These are phyloP conservation scores for Zalophus californianus DNA, from an alignment of 2,797 vertebrate genomes.

Conservation along the genomic window DNA sequence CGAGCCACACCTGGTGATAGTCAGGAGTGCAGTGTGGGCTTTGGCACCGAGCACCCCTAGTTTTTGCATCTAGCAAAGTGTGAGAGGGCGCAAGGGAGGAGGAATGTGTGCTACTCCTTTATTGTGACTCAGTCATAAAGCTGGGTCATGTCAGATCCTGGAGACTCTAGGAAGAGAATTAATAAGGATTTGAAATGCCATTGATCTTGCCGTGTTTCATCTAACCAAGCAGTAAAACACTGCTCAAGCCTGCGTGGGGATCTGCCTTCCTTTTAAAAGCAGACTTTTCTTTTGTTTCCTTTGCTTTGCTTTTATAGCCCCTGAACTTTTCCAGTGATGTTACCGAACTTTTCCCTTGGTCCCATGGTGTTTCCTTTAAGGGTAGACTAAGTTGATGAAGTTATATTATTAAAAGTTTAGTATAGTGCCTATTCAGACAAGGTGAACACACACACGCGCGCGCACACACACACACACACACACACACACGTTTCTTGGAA, in stretches of 20 bases:
- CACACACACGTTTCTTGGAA: neutral
- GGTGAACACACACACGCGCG: neutral
- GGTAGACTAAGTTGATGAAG: neutral
- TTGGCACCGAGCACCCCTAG: neutral
- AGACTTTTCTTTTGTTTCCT: neutral
- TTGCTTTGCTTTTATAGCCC: neutral
- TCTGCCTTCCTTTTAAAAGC: neutral
- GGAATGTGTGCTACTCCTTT: neutral
- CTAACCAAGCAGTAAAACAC: neutral
- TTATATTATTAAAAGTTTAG: conserved; percentile 1
- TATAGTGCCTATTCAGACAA: neutral
- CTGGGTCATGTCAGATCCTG: neutral
- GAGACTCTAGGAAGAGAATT: conserved; percentile 23
- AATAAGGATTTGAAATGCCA: neutral
- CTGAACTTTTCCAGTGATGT: neutral
- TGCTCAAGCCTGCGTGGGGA: neutral
- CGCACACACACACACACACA: no score
- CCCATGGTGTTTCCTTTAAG: neutral
- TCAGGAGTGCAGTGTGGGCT: neutral
- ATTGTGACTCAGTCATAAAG: neutral
- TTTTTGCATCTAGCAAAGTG: neutral
- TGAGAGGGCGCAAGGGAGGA: neutral
- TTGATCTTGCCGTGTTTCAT: neutral
- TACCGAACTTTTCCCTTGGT: neutral
- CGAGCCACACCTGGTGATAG: neutral